Conservation (phyloP, 1,140 invertebrate species). For the Heliconius hewitsoni region DNA sequence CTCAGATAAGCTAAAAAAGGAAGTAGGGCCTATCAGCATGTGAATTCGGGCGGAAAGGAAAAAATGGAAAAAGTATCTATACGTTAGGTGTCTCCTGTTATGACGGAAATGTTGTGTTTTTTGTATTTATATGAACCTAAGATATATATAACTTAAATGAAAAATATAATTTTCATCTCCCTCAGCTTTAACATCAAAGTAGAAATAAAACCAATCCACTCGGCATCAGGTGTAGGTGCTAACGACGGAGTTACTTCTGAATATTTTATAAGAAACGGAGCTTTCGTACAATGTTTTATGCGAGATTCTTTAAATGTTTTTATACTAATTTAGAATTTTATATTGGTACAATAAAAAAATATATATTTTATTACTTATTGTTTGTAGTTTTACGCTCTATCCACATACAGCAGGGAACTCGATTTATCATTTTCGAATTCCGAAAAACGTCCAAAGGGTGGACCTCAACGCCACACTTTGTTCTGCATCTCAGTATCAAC, state of each 20-base stretch:
- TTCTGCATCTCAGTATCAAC: not conserved
- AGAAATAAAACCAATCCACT: conserved; percentile 17
- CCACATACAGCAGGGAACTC: not conserved
- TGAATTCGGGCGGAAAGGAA: too few relatives aligned
- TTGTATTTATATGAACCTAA: too few relatives aligned
- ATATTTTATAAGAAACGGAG: not conserved
- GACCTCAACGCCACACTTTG: not conserved
- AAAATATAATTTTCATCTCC: not conserved
- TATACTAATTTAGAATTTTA: not conserved
- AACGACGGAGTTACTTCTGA: not conserved
- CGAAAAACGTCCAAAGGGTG: too few relatives aligned
- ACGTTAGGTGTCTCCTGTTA: too few relatives aligned
- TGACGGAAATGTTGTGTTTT: too few relatives aligned
- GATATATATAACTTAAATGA: not conserved
- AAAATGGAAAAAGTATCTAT: too few relatives aligned
- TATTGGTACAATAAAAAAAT: too few relatives aligned
- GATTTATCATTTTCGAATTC: too few relatives aligned
- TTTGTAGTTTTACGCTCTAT: not conserved
- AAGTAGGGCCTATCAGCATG: too few relatives aligned
- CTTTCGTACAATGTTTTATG: not conserved
- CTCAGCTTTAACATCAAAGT: not conserved
- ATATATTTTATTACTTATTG: not conserved
- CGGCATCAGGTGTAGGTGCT: conserved; percentile 11
- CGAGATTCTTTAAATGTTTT: not conserved
- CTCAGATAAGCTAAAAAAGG: too few relatives aligned